These are phyloP conservation scores for Acanthosepion lycidas DNA, from an alignment of 2,888 invertebrate species.

Conservation along the genomic window DNA sequence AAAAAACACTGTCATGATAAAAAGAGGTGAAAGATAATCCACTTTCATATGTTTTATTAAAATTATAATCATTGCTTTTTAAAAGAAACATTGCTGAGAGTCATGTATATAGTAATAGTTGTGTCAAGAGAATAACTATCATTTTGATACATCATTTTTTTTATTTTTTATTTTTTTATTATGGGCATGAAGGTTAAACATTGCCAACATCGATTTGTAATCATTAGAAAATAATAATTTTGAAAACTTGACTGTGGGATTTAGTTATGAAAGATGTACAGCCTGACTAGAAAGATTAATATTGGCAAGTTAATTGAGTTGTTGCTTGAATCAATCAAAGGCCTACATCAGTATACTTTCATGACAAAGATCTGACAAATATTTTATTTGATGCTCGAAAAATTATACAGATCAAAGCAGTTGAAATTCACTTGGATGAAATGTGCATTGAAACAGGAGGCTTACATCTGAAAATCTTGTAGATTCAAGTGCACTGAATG, in stretches of 20 bases:
- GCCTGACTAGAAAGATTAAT: not conserved
- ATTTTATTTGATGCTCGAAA: constrained; percentile 9
- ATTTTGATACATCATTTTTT: too few relatives aligned
- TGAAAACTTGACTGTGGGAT: not conserved
- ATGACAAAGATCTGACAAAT: not conserved
- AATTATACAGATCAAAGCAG: not conserved
- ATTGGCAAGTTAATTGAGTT: not conserved
- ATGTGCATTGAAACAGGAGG: not conserved
- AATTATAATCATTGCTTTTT: too few relatives aligned
- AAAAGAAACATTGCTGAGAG: too few relatives aligned
- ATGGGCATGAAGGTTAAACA: not conserved
- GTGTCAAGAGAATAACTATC: too few relatives aligned
- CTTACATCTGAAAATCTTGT: not conserved
- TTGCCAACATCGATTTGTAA: not conserved
- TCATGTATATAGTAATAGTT: too few relatives aligned
- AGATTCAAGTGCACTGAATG: not conserved
- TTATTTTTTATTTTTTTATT: too few relatives aligned
- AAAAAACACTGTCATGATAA: too few relatives aligned
- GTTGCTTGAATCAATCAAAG: not conserved
- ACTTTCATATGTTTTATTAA: too few relatives aligned
- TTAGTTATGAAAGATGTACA: not conserved
- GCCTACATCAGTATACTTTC: not conserved
- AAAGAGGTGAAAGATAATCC: too few relatives aligned
- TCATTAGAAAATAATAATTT: not conserved
- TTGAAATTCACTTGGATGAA: not conserved